These are phyloP conservation scores for Pyrochroa serraticornis DNA, from an alignment of 2,888 invertebrate genomes.

Conservation along the genomic window DNA sequence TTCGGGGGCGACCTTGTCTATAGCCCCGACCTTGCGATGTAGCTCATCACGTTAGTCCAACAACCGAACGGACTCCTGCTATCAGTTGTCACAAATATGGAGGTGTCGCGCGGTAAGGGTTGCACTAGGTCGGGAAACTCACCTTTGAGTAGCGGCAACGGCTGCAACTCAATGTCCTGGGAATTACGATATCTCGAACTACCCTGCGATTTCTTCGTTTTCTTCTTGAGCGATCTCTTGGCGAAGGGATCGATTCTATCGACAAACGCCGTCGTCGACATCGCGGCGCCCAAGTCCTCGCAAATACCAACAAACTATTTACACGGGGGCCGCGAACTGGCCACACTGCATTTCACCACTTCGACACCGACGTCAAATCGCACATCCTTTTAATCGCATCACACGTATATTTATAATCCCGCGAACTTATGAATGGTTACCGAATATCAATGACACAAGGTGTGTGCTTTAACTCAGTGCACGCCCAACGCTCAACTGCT, in stretches of 20 bases:
- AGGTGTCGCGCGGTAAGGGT: not conserved
- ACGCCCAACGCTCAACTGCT: slow-evolving; percentile 52
- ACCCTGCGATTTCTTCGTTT: slow-evolving; percentile 98
- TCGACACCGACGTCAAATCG: slow-evolving; percentile 50
- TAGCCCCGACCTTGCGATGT: slow-evolving; percentile 10
- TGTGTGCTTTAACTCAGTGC: slow-evolving; percentile 51
- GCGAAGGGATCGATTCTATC: slow-evolving; percentile 99
- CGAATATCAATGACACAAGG: slow-evolving; percentile 55
- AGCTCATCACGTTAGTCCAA: not conserved
- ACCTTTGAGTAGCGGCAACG: slow-evolving; percentile 98
- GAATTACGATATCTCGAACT: slow-evolving; percentile 98
- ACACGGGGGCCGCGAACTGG: slow-evolving; percentile 43
- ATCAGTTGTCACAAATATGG: not conserved
- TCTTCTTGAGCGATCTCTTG: slow-evolving; percentile 96
- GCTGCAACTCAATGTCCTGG: slow-evolving; percentile 96
- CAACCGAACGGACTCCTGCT: not conserved
- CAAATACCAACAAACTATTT: slow-evolving; percentile 23
- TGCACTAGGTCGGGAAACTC: slow-evolving; percentile 47
- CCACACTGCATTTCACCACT: slow-evolving; percentile 53
- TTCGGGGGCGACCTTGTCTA: slow-evolving; percentile 1
- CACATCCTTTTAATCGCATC: slow-evolving; percentile 50
- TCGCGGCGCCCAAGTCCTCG: slow-evolving; percentile 58
- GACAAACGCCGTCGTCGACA: slow-evolving; percentile 92
- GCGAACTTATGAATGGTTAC: slow-evolving; percentile 52
- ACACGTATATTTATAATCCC: slow-evolving; percentile 45